Conservation (phyloP, 2,797 vertebrate genomes). For the Chloroceryle inda region DNA sequence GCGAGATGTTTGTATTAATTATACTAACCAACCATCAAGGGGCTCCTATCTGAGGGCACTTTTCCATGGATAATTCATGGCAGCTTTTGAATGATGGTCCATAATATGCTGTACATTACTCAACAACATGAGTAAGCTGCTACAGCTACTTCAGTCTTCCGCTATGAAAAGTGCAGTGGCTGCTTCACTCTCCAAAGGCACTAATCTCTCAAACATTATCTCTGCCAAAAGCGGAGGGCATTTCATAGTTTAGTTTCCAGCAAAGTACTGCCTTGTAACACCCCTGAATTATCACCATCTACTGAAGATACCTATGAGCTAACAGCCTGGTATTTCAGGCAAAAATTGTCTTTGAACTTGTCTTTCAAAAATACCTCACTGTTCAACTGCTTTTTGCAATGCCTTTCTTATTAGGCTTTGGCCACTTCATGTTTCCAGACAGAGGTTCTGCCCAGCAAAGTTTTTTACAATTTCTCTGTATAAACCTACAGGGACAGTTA, state of each 20-base stretch:
- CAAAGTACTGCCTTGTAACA: neutral
- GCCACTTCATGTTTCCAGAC: neutral
- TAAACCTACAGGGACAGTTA: neutral
- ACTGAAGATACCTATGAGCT: neutral
- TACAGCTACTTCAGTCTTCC: neutral
- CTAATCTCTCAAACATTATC: neutral
- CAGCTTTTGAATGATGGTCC: slow-evolving; percentile 29
- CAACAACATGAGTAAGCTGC: neutral
- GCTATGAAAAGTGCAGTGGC: neutral
- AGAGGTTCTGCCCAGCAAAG: neutral
- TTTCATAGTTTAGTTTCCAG: neutral
- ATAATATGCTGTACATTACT: neutral
- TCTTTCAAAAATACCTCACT: neutral
- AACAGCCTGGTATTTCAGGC: neutral
- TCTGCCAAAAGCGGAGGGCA: neutral
- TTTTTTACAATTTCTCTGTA: neutral
- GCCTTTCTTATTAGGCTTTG: neutral
- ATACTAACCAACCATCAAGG: slow-evolving; percentile 57
- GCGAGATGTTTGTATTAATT: slow-evolving; percentile 56
- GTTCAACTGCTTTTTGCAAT: neutral
- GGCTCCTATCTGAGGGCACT: slow-evolving; percentile 43
- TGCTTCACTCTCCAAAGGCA: neutral
- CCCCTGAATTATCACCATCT: neutral
- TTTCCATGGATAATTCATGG: slow-evolving; percentile 61
- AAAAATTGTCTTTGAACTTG: neutral